Base-by-base conservation (phyloP, 1,140 invertebrate genomes). In the Tigriopus japonicus region DNA sequence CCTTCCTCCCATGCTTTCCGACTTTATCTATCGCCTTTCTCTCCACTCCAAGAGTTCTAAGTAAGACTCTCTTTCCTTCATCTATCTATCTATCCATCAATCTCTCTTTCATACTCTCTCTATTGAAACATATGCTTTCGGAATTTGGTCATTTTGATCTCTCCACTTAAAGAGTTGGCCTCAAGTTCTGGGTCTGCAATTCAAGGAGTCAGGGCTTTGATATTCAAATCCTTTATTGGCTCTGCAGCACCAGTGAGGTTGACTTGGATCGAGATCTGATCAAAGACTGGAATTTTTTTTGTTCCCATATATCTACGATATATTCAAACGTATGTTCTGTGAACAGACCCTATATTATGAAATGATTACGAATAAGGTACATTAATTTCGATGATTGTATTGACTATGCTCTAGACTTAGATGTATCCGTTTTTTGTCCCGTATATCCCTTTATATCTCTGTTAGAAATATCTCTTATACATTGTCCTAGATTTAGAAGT, bases 281-380 rank as follows among this genome's bases (percentile, higher is more conserved):
- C 21, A 13, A 51, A 43, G 19, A 60, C 43, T 17, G 55, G 56
- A 54, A 55, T 60, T 64, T 62, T 62, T 62, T 55, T 85, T 80
- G 81, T 80, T 84, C 84, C 84, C 83, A 86, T 87, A 58, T 58
- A 58, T 58, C 55, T 12, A 58, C 15, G 55, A 58, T 58, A 58
- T 58, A 58, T 58, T 42, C n/a, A 14, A 13, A 41, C 15, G 55
- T 58, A 58, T 58, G 55, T 58, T 58, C 55, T 58, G 41, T 58
- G 55, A 58, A 58, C 55, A 58, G 17, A 41, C 23, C 53, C 45
- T 12, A 49, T 17, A 49, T 49, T 15, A 49, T 49, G 21, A 49
- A 35, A 35, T 35, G 28, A 35, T 9, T 35, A 35, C 28, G n/a
- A 35, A 9, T 35, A 35, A 35, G 28, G 28, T 35, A 35, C 9